Conservation (phyloP, 2,888 invertebrate species). For the Erpobdella octoculata region DNA sequence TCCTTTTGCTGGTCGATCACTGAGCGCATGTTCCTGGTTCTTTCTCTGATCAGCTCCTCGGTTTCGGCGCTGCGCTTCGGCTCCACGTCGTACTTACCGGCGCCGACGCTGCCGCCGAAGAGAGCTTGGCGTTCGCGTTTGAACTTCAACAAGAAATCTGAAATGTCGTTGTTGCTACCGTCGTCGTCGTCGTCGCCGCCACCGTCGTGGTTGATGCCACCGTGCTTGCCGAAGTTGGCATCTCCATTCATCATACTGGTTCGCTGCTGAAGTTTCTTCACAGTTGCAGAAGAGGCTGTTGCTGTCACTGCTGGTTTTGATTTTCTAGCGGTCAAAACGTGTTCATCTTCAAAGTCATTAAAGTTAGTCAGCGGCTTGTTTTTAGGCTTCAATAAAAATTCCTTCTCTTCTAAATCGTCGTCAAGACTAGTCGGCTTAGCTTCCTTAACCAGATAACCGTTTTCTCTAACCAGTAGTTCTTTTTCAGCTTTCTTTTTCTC, state of each 20-base stretch:
- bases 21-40: constrained; percentile 30
- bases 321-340: neutral
- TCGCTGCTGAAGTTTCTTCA: neutral
- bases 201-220: neutral
- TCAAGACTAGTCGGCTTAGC: neutral
- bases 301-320: neutral
- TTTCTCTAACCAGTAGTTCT: neutral
- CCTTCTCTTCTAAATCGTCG: neutral
- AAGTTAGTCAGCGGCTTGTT: neutral
- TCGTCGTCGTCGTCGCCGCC: constrained; percentile 19
- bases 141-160: constrained; percentile 17
- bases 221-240: neutral
- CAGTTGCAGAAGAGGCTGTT: neutral
- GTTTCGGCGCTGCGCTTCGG: constrained; percentile 32
- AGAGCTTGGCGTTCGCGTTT: constrained; percentile 16
- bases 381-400: neutral
- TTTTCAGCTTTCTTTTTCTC: neutral
- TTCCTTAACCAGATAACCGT: neutral
- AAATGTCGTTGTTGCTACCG: neutral
- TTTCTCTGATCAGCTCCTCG: constrained; percentile 33
- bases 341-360: neutral
- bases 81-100: constrained; percentile 11
- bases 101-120: constrained; percentile 5
- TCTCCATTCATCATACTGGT: neutral
- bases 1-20: constrained; percentile 33